Conservation (phyloP, 2,888 invertebrate species). For the Chelonus formosanus region DNA sequence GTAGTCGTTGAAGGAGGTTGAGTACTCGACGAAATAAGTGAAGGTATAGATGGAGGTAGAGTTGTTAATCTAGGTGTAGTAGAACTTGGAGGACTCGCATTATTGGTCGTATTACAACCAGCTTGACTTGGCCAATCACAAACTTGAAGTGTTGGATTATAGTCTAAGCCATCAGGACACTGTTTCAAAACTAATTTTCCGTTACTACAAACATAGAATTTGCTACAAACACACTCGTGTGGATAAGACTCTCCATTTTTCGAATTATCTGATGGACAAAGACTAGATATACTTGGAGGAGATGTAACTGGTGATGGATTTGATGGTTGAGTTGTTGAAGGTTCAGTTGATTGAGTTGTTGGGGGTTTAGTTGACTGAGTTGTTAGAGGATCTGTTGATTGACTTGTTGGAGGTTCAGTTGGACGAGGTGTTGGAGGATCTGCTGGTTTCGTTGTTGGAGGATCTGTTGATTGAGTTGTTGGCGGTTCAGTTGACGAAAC, state of each 20-base stretch:
- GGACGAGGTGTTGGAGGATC: background rate
- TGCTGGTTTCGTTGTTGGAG: background rate
- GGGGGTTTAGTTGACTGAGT: background rate
- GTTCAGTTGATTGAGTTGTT: background rate
- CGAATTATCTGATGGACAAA: conserved; percentile 11
- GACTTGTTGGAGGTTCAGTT: background rate
- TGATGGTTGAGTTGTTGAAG: background rate
- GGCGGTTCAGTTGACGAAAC: background rate
- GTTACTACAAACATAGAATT: conserved; percentile 43
- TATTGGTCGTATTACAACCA: too few species aligned
- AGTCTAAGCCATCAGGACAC: conserved; percentile 39
- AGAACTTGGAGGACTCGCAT: background rate
- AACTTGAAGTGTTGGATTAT: conserved; percentile 24
- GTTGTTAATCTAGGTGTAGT: background rate
- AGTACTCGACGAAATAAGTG: too few species aligned
- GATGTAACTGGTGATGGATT: background rate
- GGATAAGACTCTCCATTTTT: conserved; percentile 33
- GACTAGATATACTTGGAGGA: background rate
- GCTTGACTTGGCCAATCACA: too few species aligned
- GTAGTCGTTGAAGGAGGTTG: background rate
- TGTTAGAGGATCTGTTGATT: too few species aligned
- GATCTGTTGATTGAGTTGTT: too few species aligned
- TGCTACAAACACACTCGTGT: conserved; percentile 42
- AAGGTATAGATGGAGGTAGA: too few species aligned
- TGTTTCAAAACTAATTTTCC: conserved; percentile 24